Conservation (phyloP, 30 jellyfish, hydroid and myxozoan genomes). For the Aurelia aurita complex sp. Pacific region DNA sequence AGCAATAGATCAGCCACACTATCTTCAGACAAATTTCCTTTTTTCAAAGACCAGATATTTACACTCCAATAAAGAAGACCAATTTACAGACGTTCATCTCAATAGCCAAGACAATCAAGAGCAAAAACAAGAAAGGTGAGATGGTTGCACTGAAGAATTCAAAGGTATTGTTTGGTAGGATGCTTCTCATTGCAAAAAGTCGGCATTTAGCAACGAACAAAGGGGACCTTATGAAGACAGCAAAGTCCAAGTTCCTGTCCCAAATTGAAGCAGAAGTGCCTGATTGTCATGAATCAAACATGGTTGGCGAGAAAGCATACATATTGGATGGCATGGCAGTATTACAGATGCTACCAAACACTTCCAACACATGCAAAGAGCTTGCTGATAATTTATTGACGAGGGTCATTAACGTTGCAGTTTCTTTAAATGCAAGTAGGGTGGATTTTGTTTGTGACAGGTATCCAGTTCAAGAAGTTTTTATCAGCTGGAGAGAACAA, state of each 20-base stretch:
- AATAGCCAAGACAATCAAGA: conserved; percentile 10
- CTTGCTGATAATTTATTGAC: conserved; percentile 27
- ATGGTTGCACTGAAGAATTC: conserved; percentile 42
- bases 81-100: conserved; percentile 42
- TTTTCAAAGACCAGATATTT: conserved; percentile 19
- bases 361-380: conserved; percentile 37
- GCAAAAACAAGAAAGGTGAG: conserved; percentile 42
- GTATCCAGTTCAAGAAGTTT: conserved; percentile 67
- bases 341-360: conserved; percentile 35
- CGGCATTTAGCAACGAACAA: conserved; percentile 52
- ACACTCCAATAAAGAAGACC: conserved; percentile 42
- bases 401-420: conserved; percentile 25
- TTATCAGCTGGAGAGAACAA: conserved; percentile 68
- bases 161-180: conserved; percentile 31
- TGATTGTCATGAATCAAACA: conserved; percentile 1
- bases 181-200: conserved; percentile 45
- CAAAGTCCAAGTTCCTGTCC: conserved; percentile 39
- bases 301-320: conserved; percentile 26
- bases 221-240: conserved; percentile 36
- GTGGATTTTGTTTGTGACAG: conserved; percentile 66
- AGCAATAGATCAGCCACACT: no score
- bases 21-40: no score
- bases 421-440: conserved; percentile 31
- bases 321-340: conserved; percentile 75
- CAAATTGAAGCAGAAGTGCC: conserved; percentile 18